phyloP scores from a whole-genome alignment of 2,113 vertebrate genomes.

The Anoplopoma fimbria region DNA sequence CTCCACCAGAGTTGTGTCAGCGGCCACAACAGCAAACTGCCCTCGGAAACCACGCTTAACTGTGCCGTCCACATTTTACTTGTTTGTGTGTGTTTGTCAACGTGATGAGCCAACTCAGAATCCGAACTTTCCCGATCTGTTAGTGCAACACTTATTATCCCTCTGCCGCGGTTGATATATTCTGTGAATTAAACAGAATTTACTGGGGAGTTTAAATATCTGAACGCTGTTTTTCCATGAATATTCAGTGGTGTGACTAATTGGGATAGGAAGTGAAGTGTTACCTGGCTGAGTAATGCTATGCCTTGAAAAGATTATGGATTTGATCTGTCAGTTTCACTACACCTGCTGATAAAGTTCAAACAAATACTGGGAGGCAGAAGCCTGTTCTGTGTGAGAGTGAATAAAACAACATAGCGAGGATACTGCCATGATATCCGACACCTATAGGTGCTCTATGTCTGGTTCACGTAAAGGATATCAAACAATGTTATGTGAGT shows the following conservation, averaged over 20 bases:
- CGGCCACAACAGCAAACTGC: background rate
- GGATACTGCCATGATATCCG: constrained; percentile 10
- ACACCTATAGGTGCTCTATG: constrained; percentile 12
- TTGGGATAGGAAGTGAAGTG: constrained; percentile 68
- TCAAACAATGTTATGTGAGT: constrained; percentile 29
- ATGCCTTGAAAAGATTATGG: constrained; percentile 55
- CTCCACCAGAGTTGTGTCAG: constrained; percentile 38
- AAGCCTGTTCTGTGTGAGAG: constrained; percentile 15
- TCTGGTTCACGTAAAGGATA: constrained; percentile 14
- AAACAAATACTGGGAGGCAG: constrained; percentile 32
- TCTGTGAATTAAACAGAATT: constrained; percentile 73
- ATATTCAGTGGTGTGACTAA: constrained; percentile 71
- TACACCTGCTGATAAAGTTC: constrained; percentile 60
- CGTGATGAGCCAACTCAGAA: constrained; percentile 26
- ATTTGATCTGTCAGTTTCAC: constrained; percentile 57
- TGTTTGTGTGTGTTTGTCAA: constrained; percentile 31
- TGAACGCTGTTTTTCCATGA: constrained; percentile 42
- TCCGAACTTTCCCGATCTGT: constrained; percentile 43
- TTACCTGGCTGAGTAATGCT: constrained; percentile 57
- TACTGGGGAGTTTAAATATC: constrained; percentile 58
- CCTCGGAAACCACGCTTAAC: constrained; percentile 3
- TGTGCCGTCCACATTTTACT: constrained; percentile 9
- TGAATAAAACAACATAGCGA: constrained; percentile 30
- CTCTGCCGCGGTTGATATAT: constrained; percentile 62
- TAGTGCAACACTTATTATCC: constrained; percentile 55